phyloP scores from a whole-genome alignment of 2,113 vertebrate genomes.

The Acrocephalus arundinaceus region DNA sequence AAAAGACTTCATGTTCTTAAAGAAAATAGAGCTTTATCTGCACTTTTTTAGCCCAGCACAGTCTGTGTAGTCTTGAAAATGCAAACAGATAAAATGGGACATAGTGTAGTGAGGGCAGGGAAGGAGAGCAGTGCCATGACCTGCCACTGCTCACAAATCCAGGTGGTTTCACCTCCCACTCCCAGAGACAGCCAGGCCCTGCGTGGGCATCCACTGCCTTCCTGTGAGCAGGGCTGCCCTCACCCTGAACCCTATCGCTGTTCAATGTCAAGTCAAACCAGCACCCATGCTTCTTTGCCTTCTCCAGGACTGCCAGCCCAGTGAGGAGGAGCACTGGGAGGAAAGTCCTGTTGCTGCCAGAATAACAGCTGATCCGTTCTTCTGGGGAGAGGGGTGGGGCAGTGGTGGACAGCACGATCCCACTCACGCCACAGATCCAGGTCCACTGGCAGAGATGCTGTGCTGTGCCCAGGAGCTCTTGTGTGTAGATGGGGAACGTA shows the following conservation, averaged over 20 bases:
- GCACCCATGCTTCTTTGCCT: not conserved
- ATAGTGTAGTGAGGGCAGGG: fast-evolving
- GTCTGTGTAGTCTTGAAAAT: not conserved
- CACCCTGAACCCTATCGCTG: fast-evolving
- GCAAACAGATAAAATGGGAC: fast-evolving
- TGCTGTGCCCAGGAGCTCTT: not conserved
- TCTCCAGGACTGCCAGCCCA: not conserved
- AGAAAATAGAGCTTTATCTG: not conserved
- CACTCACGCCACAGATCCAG: fast-evolving
- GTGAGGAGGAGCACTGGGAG: fast-evolving
- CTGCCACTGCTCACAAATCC: not conserved
- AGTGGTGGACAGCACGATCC: fast-evolving
- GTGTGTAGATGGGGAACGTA: fast-evolving
- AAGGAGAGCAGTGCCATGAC: fast-evolving
- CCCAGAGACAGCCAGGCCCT: not conserved
- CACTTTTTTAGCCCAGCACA: not conserved
- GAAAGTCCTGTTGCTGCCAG: not conserved
- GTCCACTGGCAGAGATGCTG: not conserved
- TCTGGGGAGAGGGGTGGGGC: not conserved
- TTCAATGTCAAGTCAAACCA: fast-evolving
- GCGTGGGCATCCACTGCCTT: fast-evolving
- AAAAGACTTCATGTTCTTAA: not conserved
- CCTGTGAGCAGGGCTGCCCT: not conserved
- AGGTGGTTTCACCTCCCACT: not conserved
- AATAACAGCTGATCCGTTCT: not conserved